Evolutionary conservation across 2,888 invertebrate genomes (phyloP).

Genomic region (Phymatocera aterrima): DNA sequence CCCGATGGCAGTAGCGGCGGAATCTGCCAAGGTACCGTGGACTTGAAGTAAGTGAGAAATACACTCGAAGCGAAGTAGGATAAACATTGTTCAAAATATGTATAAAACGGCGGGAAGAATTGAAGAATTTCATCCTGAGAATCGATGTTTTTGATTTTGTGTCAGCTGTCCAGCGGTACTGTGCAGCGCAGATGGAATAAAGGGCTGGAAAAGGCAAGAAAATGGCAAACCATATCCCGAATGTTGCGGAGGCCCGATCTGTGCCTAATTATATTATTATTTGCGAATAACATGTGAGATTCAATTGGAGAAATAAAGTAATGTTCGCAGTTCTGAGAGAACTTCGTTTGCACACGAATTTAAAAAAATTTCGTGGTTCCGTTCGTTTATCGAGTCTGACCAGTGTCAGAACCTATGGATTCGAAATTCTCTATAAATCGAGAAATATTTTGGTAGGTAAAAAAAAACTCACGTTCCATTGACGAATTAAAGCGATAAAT

Average conservation of each 20-base stretch:
- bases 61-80: not conserved
- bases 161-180: not conserved
- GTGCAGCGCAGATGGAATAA: not conserved
- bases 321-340: too few relatives aligned
- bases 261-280: not conserved
- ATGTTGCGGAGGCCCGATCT: conserved; percentile 17
- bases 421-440: not conserved
- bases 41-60: not conserved
- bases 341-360: too few relatives aligned
- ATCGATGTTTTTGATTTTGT: not conserved
- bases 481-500: not conserved
- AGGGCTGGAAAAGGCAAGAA: not conserved
- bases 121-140: not conserved
- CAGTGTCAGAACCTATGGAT: too few relatives aligned
- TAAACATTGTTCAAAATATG: not conserved
- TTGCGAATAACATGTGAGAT: not conserved
- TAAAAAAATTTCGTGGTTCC: not conserved
- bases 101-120: not conserved
- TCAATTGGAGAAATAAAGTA: too few relatives aligned
- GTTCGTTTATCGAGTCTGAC: too few relatives aligned
- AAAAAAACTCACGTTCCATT: conserved; percentile 20
- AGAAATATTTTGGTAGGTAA: not conserved
- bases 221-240: not conserved
- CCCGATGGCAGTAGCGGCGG: not conserved
- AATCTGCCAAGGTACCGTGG: not conserved